Percentiles rank a stretch among this genome's conserved stretches.
Conservation (phyloP, 2,888 invertebrate species). For the Myathropa florea region DNA sequence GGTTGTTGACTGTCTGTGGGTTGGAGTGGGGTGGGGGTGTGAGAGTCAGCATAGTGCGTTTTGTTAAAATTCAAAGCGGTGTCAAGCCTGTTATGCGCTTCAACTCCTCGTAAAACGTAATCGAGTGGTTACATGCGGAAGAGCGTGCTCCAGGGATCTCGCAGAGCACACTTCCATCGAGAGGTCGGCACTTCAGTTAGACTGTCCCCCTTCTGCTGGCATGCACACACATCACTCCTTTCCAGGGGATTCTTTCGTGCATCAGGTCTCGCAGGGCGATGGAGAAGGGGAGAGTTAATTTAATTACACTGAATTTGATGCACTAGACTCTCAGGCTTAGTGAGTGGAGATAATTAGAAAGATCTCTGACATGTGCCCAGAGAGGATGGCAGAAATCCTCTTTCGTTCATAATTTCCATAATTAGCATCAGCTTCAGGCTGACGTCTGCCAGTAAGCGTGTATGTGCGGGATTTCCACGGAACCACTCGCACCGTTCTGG, state of each 20-base stretch:
- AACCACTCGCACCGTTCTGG: no score
- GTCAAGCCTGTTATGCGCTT: slow-evolving; percentile 7
- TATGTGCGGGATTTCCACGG: no score
- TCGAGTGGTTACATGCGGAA: slow-evolving; percentile 29
- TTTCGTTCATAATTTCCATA: neutral
- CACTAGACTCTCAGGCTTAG: neutral
- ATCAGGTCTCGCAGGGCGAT: neutral
- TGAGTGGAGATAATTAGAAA: neutral
- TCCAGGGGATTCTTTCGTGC: neutral
- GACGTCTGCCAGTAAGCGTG: neutral
- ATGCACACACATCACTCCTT: neutral
- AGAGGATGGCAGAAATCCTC: neutral
- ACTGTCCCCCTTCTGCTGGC: neutral
- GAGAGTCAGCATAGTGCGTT: neutral
- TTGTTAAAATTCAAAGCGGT: slow-evolving; percentile 17
- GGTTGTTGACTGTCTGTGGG: neutral
- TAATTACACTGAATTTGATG: neutral
- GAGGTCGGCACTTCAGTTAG: neutral
- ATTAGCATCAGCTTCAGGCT: neutral
- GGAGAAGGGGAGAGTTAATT: slow-evolving; percentile 12
- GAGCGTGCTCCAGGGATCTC: slow-evolving; percentile 8
- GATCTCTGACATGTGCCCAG: neutral
- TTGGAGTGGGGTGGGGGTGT: neutral
- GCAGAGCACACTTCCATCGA: neutral
- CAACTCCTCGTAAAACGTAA: slow-evolving; percentile 13